Evolutionary conservation across 30 jellyfish, hydroid and myxozoan species (phyloP), one percentile per base, ranked within the genome.

Genomic region (Hydra vulgaris): DNA sequence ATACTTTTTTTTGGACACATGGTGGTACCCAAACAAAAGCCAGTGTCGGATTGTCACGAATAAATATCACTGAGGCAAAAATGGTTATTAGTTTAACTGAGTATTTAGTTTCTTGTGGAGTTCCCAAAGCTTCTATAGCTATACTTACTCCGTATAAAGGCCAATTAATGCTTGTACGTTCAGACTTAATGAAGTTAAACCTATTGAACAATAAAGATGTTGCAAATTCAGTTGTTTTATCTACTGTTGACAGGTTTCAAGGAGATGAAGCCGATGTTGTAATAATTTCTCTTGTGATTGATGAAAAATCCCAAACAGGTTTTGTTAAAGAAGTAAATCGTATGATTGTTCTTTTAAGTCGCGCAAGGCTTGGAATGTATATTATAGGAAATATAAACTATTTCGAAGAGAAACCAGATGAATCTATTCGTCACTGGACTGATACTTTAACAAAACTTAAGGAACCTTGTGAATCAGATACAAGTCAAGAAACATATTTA

Each of bases 221-320:
- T 73, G 7, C 15, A 73, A 22, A 74, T 74, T 74, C 82, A 74
- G 82, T 74, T n/a, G 55, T 61, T 16, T 18, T 74, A 23, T 74
- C 82, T 1, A 74, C 82, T 74, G 82, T 74, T 8, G 82, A 74
- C 71, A 74, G 82, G 73, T 74, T 74, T 68, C 82, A 74, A 25
- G 82, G 82, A 7, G 82, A 74, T 74, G 82, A 74, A 74, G 82
- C 82, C 16, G 82, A 74, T 40, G 25, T 74, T 7, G 82, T 74
- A 8, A 74, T 74, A 4, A 74, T 74, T 1, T 74, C 82, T n/a
- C 82, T 74, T 25, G 82, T 74, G 17, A 25, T 74, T 74, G 82
- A 74, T 74, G 82, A 19, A 7, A 74, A 25, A 68, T 25, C 71
- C 15, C 82, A 21, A 8, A 74, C 82, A 74, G 21, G 70, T 12